Evolutionary conservation across 2,113 vertebrate genomes (phyloP).

Genomic region (Nothoprocta pentlandii): DNA sequence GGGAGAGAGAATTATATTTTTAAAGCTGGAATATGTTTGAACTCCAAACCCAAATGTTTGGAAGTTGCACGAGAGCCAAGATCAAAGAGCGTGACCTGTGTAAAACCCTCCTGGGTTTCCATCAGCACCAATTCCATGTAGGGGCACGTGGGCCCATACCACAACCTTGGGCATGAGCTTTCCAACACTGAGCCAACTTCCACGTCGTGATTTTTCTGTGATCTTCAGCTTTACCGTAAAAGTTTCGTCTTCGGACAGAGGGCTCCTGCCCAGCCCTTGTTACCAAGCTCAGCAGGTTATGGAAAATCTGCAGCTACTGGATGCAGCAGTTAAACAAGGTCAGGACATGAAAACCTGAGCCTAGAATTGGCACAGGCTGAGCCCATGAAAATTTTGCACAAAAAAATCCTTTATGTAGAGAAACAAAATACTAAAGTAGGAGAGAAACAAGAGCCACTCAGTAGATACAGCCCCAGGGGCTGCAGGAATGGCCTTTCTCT

Average conservation of each 20-base stretch:
- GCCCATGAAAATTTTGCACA: neutral
- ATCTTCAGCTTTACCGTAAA: neutral
- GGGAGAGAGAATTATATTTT: neutral
- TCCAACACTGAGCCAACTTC: neutral
- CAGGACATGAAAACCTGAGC: neutral
- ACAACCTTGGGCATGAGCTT: neutral
- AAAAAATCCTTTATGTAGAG: neutral
- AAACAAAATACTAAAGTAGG: neutral
- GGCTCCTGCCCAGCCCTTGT: neutral
- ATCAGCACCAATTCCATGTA: neutral
- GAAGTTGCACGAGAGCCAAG: neutral
- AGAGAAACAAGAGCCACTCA: neutral
- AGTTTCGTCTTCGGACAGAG: neutral
- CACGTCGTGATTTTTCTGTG: neutral
- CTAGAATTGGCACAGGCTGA: neutral
- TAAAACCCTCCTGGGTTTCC: neutral
- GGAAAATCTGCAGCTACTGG: neutral
- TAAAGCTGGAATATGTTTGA: neutral
- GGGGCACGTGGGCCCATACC: neutral
- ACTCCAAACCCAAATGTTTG: neutral
- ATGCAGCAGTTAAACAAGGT: neutral
- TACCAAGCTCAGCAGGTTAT: accelerated
- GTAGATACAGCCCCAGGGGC: neutral
- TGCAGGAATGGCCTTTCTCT: neutral
- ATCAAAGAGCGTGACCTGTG: neutral